Base-by-base conservation (phyloP, 2,113 vertebrate genomes). In the Guaruba guarouba region DNA sequence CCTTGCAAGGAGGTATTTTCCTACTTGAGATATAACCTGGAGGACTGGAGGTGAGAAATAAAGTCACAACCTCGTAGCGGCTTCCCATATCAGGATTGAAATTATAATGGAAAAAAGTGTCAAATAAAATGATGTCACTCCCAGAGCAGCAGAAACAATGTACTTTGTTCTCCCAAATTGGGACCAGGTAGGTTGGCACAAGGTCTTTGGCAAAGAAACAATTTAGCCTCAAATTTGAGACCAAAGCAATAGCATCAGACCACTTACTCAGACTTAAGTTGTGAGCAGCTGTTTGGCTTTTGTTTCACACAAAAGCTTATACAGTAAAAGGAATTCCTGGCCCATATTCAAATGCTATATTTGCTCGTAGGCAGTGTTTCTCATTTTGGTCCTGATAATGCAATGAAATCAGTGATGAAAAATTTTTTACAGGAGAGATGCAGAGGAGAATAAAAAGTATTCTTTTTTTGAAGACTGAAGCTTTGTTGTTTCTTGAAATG, bases 241-340 rank as follows among this genome's bases (percentile, higher is more conserved):
- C 79, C 84, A 92, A 85, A 95, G 92, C 92, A 91, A 89, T 15
- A 95, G 95, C 74, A 95, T 96, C 96, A 97, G 93, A 88, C 95
- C 93, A 94, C 84, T 95, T 90, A 90, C 63, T 96, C 92, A 76
- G 94, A 93, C 78, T 68, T 92, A 94, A 95, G 96, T 89, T 93
- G 88, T 66, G 75, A 97, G 94, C 97, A 97, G 97, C 97, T 97
- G 97, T 97, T 93, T 97, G 97, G 96, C 95, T 96, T 97, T 96
- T 74, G 94, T 97, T 97, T 96, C 95, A 96, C 92, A 94, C 83
- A 96, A 96, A 95, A 96, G 74, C 86, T 93, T 93, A 90, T 6
- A 44, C 93, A 87, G 87, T 83, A 97, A 96, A 93, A 96, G 95
- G 93, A 97, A 97, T 97, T 97, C 85, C 87, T 97, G 97, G 97